Evolutionary conservation across 23 tunicate species (phyloP), one percentile per base, ranked within the genome.

Genomic region (Ascidia mentula): DNA sequence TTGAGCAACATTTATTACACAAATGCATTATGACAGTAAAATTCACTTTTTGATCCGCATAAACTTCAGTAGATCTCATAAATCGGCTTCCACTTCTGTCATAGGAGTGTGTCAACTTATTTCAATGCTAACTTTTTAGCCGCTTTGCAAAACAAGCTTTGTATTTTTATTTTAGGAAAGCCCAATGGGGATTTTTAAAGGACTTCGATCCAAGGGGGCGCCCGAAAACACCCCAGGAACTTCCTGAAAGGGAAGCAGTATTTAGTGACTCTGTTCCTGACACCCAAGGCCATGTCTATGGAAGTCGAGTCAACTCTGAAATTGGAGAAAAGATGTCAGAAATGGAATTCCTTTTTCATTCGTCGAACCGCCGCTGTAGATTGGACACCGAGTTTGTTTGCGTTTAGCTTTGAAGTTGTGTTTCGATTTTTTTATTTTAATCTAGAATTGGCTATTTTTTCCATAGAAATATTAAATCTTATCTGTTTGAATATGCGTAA

Each of bases 271-370:
- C 70, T 2, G 59, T 89, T 33, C 84, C 95, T 24, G 69, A 85
- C 45, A 89, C 88, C 45, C 87, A 89, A 84, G 95, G 95, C 33
- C 95, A 84, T 78, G 95, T 85, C 32, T 89, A 89, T 38, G 95
- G 95, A 53, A 89, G 95, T 36, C 42, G 95, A 40, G 69, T 89
- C 20, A 65, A 73, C 53, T 84, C 89, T 5, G 85, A 89, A 31
- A 45, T 84, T 3, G 95, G 95, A 60, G 76, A 74, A 61, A 42
- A 89, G 65, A 89, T 89, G 95, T 39, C 88, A 9, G 61, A 84
- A 26, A 89, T 89, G 95, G 95, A 89, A 75, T 89, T 80, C 69
- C 26, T 89, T 46, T 89, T 89, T 79, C 86, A 89, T 74, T 89
- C 86, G 18, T 45, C 87, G 60, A 82, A 77, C 34, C 69, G 95